Percentiles rank a stretch among this genome's conserved stretches.
phyloP scores from a whole-genome alignment of 2,797 vertebrate genomes.

The Falco rusticolus region DNA sequence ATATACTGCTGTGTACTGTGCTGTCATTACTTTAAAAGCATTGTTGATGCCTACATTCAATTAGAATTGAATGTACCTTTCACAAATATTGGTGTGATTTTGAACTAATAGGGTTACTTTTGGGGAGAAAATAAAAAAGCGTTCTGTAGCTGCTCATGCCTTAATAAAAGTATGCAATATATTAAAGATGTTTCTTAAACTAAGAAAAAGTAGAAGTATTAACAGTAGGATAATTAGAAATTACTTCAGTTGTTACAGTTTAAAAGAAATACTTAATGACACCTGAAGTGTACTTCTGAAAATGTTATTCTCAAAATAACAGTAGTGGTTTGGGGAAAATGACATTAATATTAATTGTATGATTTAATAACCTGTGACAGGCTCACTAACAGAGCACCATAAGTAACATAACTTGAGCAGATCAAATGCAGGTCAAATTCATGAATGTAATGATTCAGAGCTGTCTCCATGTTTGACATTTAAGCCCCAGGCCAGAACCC shows the following conservation, averaged over 20 bases:
- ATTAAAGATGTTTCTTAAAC: constrained; percentile 68
- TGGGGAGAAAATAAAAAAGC: neutral
- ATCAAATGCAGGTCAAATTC: constrained; percentile 26
- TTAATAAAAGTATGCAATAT: constrained; percentile 64
- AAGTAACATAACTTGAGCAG: constrained; percentile 28
- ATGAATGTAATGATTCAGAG: constrained; percentile 53
- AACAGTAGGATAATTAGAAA: neutral
- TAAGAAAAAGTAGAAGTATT: neutral
- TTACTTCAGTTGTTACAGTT: neutral
- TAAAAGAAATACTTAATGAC: neutral
- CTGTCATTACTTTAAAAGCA: constrained; percentile 29
- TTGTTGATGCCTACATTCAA: constrained; percentile 16
- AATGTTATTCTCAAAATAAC: constrained; percentile 16
- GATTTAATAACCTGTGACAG: constrained; percentile 49
- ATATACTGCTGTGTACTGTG: constrained; percentile 31
- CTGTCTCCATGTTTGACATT: constrained; percentile 64
- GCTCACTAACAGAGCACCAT: neutral
- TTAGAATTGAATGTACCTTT: neutral
- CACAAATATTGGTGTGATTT: neutral
- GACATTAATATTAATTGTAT: constrained; percentile 27
- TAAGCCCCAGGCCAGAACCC: constrained; percentile 47
- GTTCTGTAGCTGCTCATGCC: constrained; percentile 24
- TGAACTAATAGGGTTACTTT: neutral
- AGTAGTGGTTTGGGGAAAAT: neutral
- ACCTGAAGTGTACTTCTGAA: neutral